These are phyloP conservation scores for Lamprologus lemairii DNA, from an alignment of 2,113 vertebrate genomes.

Conservation along the genomic window DNA sequence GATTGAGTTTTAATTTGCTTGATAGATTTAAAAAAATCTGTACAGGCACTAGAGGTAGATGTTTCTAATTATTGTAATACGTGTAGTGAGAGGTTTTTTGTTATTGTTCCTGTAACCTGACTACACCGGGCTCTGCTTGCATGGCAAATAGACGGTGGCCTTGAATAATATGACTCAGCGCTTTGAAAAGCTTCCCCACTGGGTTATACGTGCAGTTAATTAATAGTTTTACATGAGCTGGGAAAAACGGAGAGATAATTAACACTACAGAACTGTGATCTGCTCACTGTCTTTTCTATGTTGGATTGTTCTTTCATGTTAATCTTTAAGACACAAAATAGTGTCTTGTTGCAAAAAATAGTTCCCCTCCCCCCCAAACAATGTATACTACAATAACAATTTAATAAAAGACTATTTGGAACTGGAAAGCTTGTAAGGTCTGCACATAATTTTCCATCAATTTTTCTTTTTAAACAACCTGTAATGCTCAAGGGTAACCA, in stretches of 20 bases:
- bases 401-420: constrained; percentile 53
- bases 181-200: background rate
- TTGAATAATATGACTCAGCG: background rate
- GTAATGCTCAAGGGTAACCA: background rate
- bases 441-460: background rate
- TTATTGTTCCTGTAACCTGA: background rate
- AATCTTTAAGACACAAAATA: background rate
- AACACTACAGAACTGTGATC: constrained; percentile 41
- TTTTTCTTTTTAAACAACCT: background rate
- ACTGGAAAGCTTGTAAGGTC: background rate
- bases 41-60: background rate
- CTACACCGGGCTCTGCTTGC: constrained; percentile 1
- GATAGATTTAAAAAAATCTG: background rate
- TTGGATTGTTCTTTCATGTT: constrained; percentile 34
- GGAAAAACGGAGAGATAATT: background rate
- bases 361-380: background rate
- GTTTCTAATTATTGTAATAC: background rate
- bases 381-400: constrained; percentile 26
- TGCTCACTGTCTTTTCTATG: constrained; percentile 38
- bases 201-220: background rate
- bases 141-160: background rate
- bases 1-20: background rate
- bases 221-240: background rate
- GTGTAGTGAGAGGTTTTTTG: background rate
- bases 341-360: constrained; percentile 11